Evolutionary conservation across 2,888 invertebrate genomes (phyloP), one percentile per base, ranked within the genome.

Genomic region (Leptothorax acervorum): DNA sequence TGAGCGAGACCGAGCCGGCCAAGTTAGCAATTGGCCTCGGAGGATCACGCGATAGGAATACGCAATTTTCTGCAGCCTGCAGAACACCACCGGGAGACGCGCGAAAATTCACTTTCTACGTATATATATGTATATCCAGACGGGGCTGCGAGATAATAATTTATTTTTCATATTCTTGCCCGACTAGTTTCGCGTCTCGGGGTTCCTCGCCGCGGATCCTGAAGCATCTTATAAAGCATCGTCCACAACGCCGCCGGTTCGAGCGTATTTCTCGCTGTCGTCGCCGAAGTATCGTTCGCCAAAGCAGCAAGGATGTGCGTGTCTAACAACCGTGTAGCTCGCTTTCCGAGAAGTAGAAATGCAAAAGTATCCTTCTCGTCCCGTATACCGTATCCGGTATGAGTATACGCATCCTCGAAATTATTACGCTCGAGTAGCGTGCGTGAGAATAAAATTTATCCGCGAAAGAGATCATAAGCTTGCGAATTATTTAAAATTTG

Each of bases 131-230:
- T 23, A 31, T 15, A 45, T 5, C 55, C 35, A 35, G 57, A 48
- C 70, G n/a, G 71, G 48, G 35, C 23, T 70, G 48, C 79, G 71
- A 71, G 48, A 66, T 79, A 79, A 79, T 79, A 79, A 79, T 79
- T 71, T 79, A 71, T 60, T 79, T 79, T 79, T 79, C 79, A 79
- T 55, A 84, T 87, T 85, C 87, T 63, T 71, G 82, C 63, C 39
- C 79, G 76, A 86, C 78, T 76, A 76, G 86, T 87, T 73, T 85
- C 82, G 74, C 78, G 70, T 85, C 66, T 66, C 84, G 84, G 79
- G 83, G 66, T 75, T 83, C 78, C 74, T 84, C 74, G 68, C 62
- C 76, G 78, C 31, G 57, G 15, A 60, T 68, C 86, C 55, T 66
- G 57, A 28, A 76, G 42, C 51, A 63, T 68, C 55, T 88, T 1